Percentiles rank a stretch among this genome's conserved stretches.
Conservation (phyloP, 2,888 invertebrate species). For the Agrenia bidenticulata region DNA sequence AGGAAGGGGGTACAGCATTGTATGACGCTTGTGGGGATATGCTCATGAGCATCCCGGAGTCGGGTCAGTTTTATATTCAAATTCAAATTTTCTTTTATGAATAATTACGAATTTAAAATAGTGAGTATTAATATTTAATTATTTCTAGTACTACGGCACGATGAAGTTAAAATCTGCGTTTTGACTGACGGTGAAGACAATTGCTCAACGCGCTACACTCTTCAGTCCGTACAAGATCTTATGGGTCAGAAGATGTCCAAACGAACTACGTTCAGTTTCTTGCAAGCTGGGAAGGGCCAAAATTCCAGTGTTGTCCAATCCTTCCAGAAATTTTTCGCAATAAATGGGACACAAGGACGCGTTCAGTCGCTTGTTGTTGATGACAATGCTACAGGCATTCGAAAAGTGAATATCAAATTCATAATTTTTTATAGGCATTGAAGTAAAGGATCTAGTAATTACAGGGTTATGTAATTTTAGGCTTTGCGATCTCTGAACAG, state of each 20-base stretch:
- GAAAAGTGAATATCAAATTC: neutral
- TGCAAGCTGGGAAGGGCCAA: neutral
- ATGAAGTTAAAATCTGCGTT: neutral
- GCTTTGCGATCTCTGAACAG: too few relatives aligned
- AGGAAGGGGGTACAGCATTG: neutral
- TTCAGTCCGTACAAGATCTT: neutral
- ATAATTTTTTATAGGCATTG: too few relatives aligned
- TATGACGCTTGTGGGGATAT: conserved; percentile 15
- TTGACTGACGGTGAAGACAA: conserved; percentile 9
- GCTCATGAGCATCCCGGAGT: conserved; percentile 7
- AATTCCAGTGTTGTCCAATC: neutral
- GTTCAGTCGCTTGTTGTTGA: neutral
- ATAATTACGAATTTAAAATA: too few relatives aligned
- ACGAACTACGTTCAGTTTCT: neutral
- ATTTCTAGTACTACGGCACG: neutral
- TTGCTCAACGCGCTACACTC: neutral
- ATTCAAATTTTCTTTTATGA: too few relatives aligned
- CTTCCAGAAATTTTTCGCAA: neutral
- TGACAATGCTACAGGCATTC: neutral
- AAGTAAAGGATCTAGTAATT: too few relatives aligned
- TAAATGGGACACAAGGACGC: neutral
- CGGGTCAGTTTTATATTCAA: too few relatives aligned
- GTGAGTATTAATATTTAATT: neutral
- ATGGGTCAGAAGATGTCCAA: neutral
- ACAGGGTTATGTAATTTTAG: too few relatives aligned